A percentile compares a stretch with the other conserved stretches of the same genome.
Conservation (phyloP, 2,888 invertebrate genomes). For the Troides aeacus region DNA sequence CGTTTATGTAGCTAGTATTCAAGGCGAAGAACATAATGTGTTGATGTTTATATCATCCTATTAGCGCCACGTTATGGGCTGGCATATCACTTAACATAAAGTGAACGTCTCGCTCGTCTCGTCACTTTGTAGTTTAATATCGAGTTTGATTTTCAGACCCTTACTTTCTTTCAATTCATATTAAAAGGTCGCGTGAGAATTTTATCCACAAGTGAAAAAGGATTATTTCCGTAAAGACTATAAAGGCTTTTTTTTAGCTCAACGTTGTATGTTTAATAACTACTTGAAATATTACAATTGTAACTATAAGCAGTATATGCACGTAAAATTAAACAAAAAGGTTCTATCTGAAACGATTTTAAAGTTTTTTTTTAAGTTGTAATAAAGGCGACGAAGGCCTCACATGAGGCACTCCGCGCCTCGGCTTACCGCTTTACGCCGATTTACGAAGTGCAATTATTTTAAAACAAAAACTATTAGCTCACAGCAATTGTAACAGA, state of each 20-base stretch:
- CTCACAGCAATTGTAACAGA: conserved; percentile 35
- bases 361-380: not conserved
- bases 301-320: not conserved
- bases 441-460: conserved; percentile 36
- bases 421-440: conserved; percentile 18
- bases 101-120: too few species aligned
- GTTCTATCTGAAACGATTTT: not conserved
- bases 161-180: too few species aligned
- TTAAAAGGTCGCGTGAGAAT: too few species aligned
- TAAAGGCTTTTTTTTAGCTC: not conserved
- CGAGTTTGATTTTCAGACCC: too few species aligned
- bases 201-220: too few species aligned
- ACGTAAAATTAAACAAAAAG: not conserved
- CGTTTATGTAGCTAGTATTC: too few species aligned
- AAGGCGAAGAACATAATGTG: too few species aligned
- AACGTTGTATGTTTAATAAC: not conserved
- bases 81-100: too few species aligned
- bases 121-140: too few species aligned
- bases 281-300: not conserved
- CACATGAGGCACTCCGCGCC: conserved; percentile 32
- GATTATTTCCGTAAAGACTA: not conserved
- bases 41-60: too few species aligned
- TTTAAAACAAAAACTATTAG: conserved; percentile 37
- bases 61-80: too few species aligned
- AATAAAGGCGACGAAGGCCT: conserved; percentile 17